A percentile compares a stretch with the other conserved stretches of the same genome.
These are phyloP conservation scores for Notarius quadriscutis DNA, from an alignment of 2,113 vertebrate genomes.

Conservation along the genomic window DNA sequence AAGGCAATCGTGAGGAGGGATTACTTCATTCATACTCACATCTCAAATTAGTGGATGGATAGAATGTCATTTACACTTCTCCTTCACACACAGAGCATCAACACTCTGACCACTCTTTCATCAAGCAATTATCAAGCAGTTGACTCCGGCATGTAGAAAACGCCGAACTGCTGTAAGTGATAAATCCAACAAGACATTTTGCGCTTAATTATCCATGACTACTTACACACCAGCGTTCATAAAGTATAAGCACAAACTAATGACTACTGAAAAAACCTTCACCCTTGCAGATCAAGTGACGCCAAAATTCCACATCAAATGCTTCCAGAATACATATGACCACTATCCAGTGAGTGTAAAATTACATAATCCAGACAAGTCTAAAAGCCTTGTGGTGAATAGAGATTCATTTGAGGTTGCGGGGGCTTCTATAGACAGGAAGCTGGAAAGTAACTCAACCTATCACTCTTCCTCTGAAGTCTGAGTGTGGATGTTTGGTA, in stretches of 20 bases:
- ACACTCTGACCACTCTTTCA: neutral
- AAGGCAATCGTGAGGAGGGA: neutral
- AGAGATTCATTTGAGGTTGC: slow-evolving; percentile 2
- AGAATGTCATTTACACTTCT: neutral
- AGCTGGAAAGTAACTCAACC: neutral
- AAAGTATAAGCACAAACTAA: too few relatives aligned
- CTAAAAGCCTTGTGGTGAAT: neutral
- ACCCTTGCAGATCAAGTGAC: neutral
- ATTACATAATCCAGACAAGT: slow-evolving; percentile 5
- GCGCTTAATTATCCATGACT: too few relatives aligned
- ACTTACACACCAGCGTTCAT: too few relatives aligned
- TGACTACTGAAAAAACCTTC: neutral
- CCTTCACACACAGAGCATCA: slow-evolving; percentile 13
- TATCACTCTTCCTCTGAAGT: neutral
- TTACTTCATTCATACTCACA: slow-evolving; percentile 19
- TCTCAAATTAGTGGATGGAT: neutral
- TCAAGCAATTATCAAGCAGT: neutral
- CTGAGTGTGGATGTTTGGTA: neutral
- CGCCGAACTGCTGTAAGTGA: too few relatives aligned
- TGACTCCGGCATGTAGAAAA: too few relatives aligned
- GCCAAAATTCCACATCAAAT: neutral
- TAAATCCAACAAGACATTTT: neutral
- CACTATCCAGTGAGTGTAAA: neutral
- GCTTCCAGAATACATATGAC: neutral
- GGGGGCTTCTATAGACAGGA: neutral